Conservation (phyloP, 2,113 vertebrate genomes). For the Cervus canadensis region DNA sequence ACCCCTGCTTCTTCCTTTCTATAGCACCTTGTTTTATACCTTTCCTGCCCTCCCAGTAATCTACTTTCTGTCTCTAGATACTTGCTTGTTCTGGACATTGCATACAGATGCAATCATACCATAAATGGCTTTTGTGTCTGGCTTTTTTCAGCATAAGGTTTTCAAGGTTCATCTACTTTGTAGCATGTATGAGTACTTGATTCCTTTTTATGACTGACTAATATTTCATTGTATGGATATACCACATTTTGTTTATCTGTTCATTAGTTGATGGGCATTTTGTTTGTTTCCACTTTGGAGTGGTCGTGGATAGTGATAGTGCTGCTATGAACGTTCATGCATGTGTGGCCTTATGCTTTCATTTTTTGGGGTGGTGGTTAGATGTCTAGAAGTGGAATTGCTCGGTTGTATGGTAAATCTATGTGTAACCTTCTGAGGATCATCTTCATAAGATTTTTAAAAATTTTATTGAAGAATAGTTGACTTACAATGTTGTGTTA, state of each 20-base stretch:
- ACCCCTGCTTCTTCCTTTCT: neutral
- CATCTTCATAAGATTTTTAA: neutral
- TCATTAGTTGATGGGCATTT: neutral
- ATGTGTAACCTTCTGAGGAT: constrained; percentile 27
- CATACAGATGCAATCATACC: neutral
- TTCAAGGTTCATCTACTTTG: neutral
- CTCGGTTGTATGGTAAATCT: neutral
- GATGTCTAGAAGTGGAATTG: neutral
- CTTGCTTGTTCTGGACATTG: neutral
- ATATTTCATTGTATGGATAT: neutral
- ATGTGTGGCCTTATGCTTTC: neutral
- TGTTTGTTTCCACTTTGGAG: neutral
- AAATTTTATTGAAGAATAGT: neutral
- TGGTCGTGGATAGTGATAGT: neutral
- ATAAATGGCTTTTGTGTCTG: neutral
- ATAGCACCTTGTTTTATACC: neutral
- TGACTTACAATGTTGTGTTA: neutral
- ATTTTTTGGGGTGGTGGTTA: neutral
- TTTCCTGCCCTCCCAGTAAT: neutral
- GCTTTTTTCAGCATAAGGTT: neutral
- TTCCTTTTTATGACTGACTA: neutral
- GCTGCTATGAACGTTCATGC: neutral
- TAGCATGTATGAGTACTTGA: neutral
- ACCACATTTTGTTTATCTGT: neutral
- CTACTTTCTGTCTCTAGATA: neutral